Evolutionary conservation across 2,113 vertebrate genomes (phyloP).

Genomic region (Cricetomys ansorgei): DNA sequence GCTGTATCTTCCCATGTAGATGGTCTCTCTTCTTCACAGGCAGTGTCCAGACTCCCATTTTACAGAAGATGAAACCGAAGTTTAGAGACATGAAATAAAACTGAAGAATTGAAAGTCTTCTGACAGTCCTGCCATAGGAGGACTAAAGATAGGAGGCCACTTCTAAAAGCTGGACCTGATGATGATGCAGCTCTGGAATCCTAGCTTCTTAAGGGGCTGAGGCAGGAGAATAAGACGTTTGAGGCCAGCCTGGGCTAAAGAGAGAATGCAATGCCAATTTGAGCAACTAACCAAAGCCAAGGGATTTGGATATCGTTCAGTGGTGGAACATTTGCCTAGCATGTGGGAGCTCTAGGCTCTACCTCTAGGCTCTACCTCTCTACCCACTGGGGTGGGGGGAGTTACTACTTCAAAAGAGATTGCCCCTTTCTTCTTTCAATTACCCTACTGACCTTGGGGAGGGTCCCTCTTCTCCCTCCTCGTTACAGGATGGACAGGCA

Average conservation of each 20-base stretch:
- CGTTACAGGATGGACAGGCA: neutral
- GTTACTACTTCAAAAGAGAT: neutral
- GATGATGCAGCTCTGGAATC: neutral
- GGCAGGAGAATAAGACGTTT: neutral
- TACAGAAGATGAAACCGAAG: neutral
- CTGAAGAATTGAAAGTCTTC: neutral
- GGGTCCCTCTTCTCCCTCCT: too few species aligned
- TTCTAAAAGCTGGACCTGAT: neutral
- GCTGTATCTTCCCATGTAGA: neutral
- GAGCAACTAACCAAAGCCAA: neutral
- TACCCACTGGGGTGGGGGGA: too few species aligned
- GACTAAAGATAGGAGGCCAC: neutral
- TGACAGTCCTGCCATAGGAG: too few species aligned
- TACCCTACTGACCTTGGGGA: neutral
- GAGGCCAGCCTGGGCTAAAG: neutral
- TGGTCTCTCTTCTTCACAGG: neutral
- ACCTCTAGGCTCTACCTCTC: neutral
- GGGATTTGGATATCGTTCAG: neutral
- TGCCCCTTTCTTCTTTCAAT: neutral
- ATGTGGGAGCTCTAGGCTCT: neutral
- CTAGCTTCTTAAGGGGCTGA: neutral
- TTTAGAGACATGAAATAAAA: constrained; percentile 22
- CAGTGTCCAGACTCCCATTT: neutral
- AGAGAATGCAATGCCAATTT: neutral
- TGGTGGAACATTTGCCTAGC: neutral